Percentiles rank a stretch among this genome's conserved stretches.
These are phyloP conservation scores for Platygyra sinensis DNA, from an alignment of 64 coral and sea anemone genomes.

Conservation along the genomic window DNA sequence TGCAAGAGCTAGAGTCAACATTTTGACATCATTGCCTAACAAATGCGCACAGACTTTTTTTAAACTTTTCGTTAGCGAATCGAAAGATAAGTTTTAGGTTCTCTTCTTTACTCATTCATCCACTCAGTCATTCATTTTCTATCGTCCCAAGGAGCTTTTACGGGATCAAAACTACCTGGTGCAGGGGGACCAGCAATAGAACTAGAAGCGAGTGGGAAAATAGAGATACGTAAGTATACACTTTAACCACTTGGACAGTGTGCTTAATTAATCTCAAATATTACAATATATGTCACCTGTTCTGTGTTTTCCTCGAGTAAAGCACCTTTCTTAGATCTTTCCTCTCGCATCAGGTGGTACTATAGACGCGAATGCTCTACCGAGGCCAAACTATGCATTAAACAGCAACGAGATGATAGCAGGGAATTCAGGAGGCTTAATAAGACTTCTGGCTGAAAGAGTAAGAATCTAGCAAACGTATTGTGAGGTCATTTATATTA, in stretches of 20 bases:
- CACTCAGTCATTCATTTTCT: not conserved
- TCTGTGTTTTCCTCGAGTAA: not conserved
- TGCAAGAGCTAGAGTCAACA: too few relatives aligned
- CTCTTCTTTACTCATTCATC: not conserved
- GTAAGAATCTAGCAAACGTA: not conserved
- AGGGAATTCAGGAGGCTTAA: not conserved
- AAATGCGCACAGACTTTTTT: too few relatives aligned
- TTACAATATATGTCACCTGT: not conserved
- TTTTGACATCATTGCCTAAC: too few relatives aligned
- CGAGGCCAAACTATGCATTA: too few relatives aligned
- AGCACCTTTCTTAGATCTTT: not conserved
- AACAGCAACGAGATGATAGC: not conserved
- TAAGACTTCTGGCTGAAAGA: not conserved
- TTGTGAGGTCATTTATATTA: too few relatives aligned
- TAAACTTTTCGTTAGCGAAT: too few relatives aligned
- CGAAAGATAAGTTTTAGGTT: too few relatives aligned
- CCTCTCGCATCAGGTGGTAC: not conserved
- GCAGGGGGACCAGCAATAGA: slow-evolving; percentile 4
- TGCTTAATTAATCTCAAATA: too few relatives aligned
- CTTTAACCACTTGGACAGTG: too few relatives aligned
- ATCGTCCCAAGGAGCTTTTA: not conserved
- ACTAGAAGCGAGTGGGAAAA: not conserved
- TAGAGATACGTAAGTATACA: not conserved
- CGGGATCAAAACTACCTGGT: not conserved
- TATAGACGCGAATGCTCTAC: not conserved